Evolutionary conservation across 2,113 vertebrate species (phyloP).

Genomic region (Trinectes maculatus): DNA sequence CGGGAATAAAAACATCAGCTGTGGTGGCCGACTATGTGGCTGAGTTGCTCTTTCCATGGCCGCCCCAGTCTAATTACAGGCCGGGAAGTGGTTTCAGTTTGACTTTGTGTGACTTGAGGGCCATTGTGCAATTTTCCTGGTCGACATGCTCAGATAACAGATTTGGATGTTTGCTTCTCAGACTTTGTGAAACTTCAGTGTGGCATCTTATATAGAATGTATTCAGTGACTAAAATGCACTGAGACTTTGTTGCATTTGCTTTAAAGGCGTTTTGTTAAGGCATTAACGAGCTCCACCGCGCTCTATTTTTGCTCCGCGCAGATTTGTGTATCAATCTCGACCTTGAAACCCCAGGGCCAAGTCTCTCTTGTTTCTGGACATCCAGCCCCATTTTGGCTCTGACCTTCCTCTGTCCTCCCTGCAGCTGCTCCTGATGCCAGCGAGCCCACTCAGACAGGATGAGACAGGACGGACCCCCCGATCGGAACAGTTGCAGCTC

Average conservation of each 20-base stretch:
- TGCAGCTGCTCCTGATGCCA: conserved; percentile 73
- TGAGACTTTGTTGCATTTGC: conserved; percentile 36
- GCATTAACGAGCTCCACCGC: conserved; percentile 63
- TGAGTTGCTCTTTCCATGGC: too few species aligned
- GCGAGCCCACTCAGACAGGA: conserved; percentile 51
- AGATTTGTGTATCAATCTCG: conserved; percentile 49
- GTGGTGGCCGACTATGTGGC: too few species aligned
- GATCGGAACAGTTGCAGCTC: conserved; percentile 52
- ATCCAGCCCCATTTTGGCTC: conserved; percentile 46
- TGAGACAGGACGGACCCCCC: conserved; percentile 63
- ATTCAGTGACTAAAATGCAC: too few species aligned
- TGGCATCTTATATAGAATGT: too few species aligned
- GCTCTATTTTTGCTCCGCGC: conserved; percentile 46
- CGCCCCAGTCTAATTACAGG: too few species aligned
- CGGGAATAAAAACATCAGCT: too few species aligned
- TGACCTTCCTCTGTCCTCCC: conserved; percentile 76
- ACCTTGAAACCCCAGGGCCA: conserved; percentile 63
- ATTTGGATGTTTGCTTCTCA: too few species aligned
- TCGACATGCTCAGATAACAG: too few species aligned
- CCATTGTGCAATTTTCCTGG: too few species aligned
- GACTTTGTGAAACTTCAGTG: too few species aligned
- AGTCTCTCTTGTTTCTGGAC: conserved; percentile 63
- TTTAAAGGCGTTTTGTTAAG: conserved; percentile 31
- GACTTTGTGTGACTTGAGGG: too few species aligned
- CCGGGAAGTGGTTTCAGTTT: too few species aligned